A percentile compares a stretch with the other conserved stretches of the same genome.
These are phyloP conservation scores for Malacosoma neustria DNA, from an alignment of 2,888 invertebrate species.

Conservation along the genomic window DNA sequence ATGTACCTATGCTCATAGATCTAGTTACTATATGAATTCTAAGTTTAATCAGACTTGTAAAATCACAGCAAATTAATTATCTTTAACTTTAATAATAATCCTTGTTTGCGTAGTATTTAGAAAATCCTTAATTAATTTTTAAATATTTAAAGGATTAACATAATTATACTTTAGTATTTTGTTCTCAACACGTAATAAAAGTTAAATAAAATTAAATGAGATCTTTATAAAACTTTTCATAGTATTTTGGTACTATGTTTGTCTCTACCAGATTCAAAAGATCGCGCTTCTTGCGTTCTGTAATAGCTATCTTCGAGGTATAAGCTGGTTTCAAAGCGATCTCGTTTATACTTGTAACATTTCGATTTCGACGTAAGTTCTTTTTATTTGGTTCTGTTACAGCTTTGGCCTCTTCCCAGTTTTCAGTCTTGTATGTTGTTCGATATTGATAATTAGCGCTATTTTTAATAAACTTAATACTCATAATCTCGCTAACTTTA, in stretches of 20 bases:
- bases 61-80: not conserved
- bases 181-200: conserved; percentile 2
- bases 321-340: conserved; percentile 10
- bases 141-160: not conserved
- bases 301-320: conserved; percentile 8
- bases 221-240: conserved; percentile 5
- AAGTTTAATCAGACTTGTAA: conserved; percentile 1
- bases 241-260: conserved; percentile 14
- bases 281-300: conserved; percentile 13
- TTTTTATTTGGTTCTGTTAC: conserved; percentile 7
- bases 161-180: not conserved
- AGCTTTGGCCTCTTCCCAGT: conserved; percentile 10
- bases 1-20: not conserved
- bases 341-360: conserved; percentile 4
- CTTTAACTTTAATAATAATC: conserved; percentile 1
- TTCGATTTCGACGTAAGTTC: conserved; percentile 7
- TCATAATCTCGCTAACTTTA: conserved; percentile 9
- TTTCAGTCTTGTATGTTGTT: conserved; percentile 10
- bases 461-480: conserved; percentile 11
- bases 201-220: conserved; percentile 1
- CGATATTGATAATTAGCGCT: conserved; percentile 9
- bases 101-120: not conserved
- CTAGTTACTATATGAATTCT: conserved; percentile 1
- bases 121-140: not conserved
- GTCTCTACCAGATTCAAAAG: conserved; percentile 12